phyloP scores from a whole-genome alignment of 2,113 vertebrate genomes.

The Pachyramphus minor region DNA sequence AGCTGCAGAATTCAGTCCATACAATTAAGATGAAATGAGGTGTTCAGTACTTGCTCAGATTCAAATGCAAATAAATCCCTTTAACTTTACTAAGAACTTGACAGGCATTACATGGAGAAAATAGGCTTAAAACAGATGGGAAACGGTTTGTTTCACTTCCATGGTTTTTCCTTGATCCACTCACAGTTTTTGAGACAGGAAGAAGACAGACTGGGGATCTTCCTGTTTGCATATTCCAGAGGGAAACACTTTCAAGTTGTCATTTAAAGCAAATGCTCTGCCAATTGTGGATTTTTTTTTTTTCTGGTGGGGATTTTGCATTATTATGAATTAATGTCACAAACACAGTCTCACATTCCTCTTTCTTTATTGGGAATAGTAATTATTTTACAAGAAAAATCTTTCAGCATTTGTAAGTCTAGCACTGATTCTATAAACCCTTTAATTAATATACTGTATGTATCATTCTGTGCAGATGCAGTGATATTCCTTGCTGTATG shows the following conservation, averaged over 20 bases:
- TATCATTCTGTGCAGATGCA: not conserved
- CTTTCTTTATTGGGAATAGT: not conserved
- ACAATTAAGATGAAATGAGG: conserved; percentile 7
- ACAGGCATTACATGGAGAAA: not conserved
- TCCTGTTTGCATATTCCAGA: not conserved
- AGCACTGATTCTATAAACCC: not conserved
- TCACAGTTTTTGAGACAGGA: not conserved
- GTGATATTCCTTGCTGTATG: not conserved
- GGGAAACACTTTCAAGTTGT: not conserved
- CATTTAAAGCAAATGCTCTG: not conserved
- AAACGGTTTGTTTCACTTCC: not conserved
- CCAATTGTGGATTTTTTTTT: not conserved
- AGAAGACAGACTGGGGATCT: not conserved
- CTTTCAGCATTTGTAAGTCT: not conserved
- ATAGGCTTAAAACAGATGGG: not conserved
- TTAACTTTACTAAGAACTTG: not conserved
- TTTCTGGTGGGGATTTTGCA: not conserved
- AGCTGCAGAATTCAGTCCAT: not conserved
- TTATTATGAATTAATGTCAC: not conserved
- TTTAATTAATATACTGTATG: not conserved
- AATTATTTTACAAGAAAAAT: not conserved
- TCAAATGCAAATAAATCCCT: conserved; percentile 4
- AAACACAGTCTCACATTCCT: not conserved
- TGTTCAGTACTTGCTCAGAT: not conserved
- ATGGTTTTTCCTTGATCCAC: not conserved